phyloP scores from a whole-genome alignment of 2,113 vertebrate genomes.

The Aptenodytes patagonicus region DNA sequence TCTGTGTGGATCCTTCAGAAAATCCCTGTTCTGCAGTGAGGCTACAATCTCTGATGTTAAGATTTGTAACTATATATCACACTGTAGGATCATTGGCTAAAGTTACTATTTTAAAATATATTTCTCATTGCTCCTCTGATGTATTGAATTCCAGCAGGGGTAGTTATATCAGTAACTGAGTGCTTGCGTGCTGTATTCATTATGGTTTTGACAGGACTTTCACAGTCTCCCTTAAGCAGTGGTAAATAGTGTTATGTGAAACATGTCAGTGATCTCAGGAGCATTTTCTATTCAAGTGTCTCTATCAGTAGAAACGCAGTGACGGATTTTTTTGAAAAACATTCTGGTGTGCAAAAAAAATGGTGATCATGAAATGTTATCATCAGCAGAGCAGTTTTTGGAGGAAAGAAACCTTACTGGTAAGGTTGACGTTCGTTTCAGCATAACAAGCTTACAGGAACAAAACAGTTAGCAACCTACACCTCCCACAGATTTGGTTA shows the following conservation, averaged over 20 bases:
- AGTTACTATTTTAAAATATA: neutral
- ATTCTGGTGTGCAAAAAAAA: neutral
- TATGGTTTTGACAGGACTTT: neutral
- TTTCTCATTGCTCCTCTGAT: neutral
- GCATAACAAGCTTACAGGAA: neutral
- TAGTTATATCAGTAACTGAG: neutral
- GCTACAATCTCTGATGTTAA: neutral
- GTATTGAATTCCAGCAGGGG: neutral
- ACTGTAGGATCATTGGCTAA: neutral
- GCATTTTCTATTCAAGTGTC: neutral
- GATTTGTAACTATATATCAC: neutral
- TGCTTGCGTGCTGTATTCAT: neutral
- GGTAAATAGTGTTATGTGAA: neutral
- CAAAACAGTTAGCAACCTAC: neutral
- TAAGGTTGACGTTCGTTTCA: neutral
- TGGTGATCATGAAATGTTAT: neutral
- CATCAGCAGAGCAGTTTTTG: neutral
- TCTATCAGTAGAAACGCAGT: neutral
- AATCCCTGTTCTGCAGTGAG: neutral
- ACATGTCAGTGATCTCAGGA: neutral
- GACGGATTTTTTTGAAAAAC: fast-evolving
- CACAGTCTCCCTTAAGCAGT: neutral
- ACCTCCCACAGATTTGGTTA: neutral
- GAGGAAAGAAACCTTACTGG: neutral
- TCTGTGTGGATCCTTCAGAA: neutral